phyloP scores from a whole-genome alignment of 2,888 invertebrate genomes.

The Flexamia atlantica region DNA sequence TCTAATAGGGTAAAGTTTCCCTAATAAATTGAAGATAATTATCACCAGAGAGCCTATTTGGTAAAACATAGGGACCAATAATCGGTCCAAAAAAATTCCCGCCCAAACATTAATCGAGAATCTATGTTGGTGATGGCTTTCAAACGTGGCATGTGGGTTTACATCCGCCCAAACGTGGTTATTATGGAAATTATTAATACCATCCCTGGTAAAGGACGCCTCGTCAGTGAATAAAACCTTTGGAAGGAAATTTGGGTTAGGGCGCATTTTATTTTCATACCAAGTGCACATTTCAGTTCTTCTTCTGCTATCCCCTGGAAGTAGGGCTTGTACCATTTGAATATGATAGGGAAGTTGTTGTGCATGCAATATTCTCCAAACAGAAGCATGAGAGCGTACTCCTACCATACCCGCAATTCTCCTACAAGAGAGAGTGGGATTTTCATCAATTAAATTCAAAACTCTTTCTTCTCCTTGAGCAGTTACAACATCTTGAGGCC shows the following conservation, averaged over 20 bases:
- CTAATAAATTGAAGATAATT: no score
- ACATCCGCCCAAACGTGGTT: no score
- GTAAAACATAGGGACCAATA: no score
- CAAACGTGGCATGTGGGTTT: no score
- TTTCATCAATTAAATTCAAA: conserved; percentile 27
- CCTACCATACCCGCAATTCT: conserved; percentile 19
- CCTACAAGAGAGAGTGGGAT: conserved; percentile 1
- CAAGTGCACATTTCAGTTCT: conserved; percentile 68
- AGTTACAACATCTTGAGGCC: neutral
- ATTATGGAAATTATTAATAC: no score
- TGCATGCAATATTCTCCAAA: conserved; percentile 50
- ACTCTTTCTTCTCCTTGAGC: conserved; percentile 6
- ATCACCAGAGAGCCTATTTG: no score
- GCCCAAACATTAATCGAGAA: no score
- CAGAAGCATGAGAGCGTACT: conserved; percentile 27
- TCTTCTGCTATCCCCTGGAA: conserved; percentile 64
- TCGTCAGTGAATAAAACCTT: neutral
- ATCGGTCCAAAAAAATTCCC: no score
- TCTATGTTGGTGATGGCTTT: no score
- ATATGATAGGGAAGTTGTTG: conserved; percentile 63
- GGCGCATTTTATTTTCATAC: conserved; percentile 39
- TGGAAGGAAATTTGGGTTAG: neutral
- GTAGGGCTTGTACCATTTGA: conserved; percentile 59
- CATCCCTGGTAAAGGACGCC: no score
- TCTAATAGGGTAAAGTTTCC: no score